phyloP scores from a whole-genome alignment of 1,140 invertebrate genomes.

The Globodera rostochiensis region DNA sequence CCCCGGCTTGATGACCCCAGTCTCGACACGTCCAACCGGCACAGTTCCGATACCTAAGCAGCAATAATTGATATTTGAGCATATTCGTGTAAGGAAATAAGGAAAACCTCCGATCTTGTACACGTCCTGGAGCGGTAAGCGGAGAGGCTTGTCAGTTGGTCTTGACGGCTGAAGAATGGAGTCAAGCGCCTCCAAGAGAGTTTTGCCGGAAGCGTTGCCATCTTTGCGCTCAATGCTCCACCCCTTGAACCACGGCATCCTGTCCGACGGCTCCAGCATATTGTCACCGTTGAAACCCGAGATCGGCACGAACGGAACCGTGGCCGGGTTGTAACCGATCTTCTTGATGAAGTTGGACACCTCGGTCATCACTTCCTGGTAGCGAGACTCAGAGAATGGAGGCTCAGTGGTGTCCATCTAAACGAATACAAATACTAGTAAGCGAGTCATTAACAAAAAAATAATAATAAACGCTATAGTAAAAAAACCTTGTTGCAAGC shows the following conservation, averaged over 20 bases:
- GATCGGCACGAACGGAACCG: conserved; percentile 95
- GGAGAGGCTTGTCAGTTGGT: conserved; percentile 91
- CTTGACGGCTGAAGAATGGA: conserved; percentile 87
- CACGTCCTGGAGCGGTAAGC: conserved; percentile 94
- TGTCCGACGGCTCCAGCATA: conserved; percentile 55
- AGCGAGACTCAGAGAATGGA: conserved; percentile 79
- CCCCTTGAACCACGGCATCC: conserved; percentile 96
- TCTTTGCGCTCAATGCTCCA: conserved; percentile 91
- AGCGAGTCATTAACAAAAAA: no score
- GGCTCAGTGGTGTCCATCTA: conserved; percentile 95
- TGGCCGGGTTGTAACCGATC: conserved; percentile 92
- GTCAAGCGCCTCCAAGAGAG: conserved; percentile 88
- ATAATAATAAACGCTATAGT: no score
- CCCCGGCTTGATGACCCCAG: conserved; percentile 92
- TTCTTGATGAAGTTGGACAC: conserved; percentile 92
- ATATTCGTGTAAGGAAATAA: no score
- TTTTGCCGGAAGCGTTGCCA: conserved; percentile 83
- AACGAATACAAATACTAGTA: background rate
- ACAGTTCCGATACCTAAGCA: conserved; percentile 88
- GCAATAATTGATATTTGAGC: background rate
- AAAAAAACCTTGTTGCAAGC: conserved; percentile 83
- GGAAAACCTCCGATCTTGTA: conserved; percentile 91
- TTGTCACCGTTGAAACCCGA: conserved; percentile 89
- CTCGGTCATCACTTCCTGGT: conserved; percentile 54
- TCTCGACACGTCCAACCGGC: conserved; percentile 96